A percentile compares a stretch with the other conserved stretches of the same genome.
phyloP scores from a whole-genome alignment of 23 tunicate genomes.

The Diplosoma virens region DNA sequence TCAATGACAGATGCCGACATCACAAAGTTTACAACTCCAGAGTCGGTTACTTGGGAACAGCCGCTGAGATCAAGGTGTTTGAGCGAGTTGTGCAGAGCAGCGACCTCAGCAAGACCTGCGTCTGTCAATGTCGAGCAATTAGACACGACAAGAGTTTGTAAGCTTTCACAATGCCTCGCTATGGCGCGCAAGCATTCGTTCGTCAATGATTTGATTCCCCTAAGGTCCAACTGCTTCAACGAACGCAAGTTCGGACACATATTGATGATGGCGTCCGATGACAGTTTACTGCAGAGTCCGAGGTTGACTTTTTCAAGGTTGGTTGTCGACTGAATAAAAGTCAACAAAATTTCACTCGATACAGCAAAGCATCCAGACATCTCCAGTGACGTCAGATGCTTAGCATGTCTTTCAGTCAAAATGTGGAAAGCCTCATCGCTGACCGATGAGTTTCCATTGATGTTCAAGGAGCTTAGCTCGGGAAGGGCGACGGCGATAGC shows the following conservation, averaged over 20 bases:
- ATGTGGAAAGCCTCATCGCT: slow-evolving; percentile 59
- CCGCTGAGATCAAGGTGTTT: slow-evolving; percentile 48
- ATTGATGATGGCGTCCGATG: slow-evolving; percentile 28
- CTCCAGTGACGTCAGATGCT: slow-evolving; percentile 31
- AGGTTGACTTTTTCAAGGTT: slow-evolving; percentile 28
- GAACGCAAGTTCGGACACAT: slow-evolving; percentile 10
- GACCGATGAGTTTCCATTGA: slow-evolving; percentile 59
- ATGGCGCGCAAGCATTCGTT: slow-evolving; percentile 42
- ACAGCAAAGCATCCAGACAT: slow-evolving; percentile 68
- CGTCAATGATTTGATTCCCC: slow-evolving; percentile 51
- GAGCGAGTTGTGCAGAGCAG: slow-evolving; percentile 18
- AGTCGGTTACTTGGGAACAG: slow-evolving; percentile 49
- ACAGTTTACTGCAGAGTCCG: slow-evolving; percentile 59
- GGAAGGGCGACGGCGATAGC: slow-evolving; percentile 34
- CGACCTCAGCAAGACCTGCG: slow-evolving; percentile 36
- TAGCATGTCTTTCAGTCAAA: slow-evolving; percentile 16
- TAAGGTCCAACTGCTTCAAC: slow-evolving; percentile 44
- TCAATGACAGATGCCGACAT: not conserved
- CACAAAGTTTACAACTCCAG: slow-evolving; percentile 38
- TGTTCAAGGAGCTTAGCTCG: slow-evolving; percentile 16
- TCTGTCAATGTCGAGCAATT: slow-evolving; percentile 49
- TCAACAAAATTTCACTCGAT: slow-evolving; percentile 15
- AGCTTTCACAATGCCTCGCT: slow-evolving; percentile 34
- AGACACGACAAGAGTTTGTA: slow-evolving; percentile 38
- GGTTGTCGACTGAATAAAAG: slow-evolving; percentile 6